Conservation (phyloP, 2,797 vertebrate genomes). For the Sebastiscus tertius region DNA sequence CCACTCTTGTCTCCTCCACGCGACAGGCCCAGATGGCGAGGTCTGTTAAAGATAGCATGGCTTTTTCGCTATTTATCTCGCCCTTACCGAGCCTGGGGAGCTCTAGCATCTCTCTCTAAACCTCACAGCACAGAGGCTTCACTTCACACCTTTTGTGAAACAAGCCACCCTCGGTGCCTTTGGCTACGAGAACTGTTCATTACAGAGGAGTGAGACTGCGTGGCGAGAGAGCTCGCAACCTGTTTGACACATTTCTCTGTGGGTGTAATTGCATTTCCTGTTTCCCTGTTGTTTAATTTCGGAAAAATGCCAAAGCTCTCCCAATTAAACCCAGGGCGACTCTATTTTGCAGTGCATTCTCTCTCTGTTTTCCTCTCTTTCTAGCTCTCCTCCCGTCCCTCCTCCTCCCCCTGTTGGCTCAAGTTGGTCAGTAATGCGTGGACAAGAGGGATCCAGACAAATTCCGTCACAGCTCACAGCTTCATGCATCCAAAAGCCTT, state of each 20-base stretch:
- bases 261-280: constrained; percentile 70
- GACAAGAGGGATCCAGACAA: constrained; percentile 52
- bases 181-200: constrained; percentile 63
- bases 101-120: constrained; percentile 7
- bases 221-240: constrained; percentile 43
- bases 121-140: constrained; percentile 47
- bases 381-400: background rate
- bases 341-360: constrained; percentile 29
- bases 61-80: constrained; percentile 30
- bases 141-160: constrained; percentile 71
- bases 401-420: constrained; percentile 14
- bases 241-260: constrained; percentile 70
- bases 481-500: constrained; percentile 43
- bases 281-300: constrained; percentile 68
- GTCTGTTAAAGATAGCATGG: constrained; percentile 17
- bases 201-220: constrained; percentile 51
- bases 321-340: constrained; percentile 60
- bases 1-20: background rate
- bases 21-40: constrained; percentile 49
- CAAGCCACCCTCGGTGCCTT: constrained; percentile 52
- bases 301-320: constrained; percentile 58
- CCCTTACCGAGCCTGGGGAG: constrained; percentile 10
- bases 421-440: constrained; percentile 50
- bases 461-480: constrained; percentile 52
- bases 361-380: background rate